Evolutionary conservation across 2,797 vertebrate species (phyloP), one percentile per base, ranked within the genome.

Genomic region (Acanthiza pusilla): DNA sequence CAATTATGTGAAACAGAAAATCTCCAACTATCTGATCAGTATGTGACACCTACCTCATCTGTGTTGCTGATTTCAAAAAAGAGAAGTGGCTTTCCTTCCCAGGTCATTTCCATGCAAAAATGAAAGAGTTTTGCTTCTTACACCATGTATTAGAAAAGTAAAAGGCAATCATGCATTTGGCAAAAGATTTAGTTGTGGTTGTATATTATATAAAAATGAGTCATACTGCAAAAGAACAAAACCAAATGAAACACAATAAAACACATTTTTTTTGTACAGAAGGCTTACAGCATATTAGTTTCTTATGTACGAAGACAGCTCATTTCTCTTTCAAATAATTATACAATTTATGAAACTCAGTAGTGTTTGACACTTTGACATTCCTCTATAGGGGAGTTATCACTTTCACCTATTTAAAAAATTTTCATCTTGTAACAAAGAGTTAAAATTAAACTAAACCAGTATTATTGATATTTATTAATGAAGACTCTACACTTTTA

Each of bases 81-180:
- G 66, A 89, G 89, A 94, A 91, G 84, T 85, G 81, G 78, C 50
- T 96, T 97, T 96, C 93, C 54, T 91, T 97, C 93, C 95, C 93
- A 83, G 96, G 97, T 98, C 43, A 94, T 92, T 96, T 97, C 98
- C 98, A 99, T 98, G 98, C 98, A 98, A 97, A 98, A 96, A 97
- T 97, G 94, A 96, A 95, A 82, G 74, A 81, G 74, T 95, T 97
- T 98, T 98, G 85, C 55, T 98, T 96, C 87, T 97, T 97, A 97
- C 94, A 97, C 91, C 94, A 94, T 88, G 95, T 93, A 94, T 96
- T 96, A 97, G 91, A 97, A 98, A 98, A 98, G 97, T 97, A 98
- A 98, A 98, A 98, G 98, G 98, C 98, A 97, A 97, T 98, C 98
- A 99, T 99, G 98, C 99, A 99, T 98, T 98, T 99, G 98, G 98